Evolutionary conservation across 2,888 invertebrate genomes (phyloP), one percentile per base, ranked within the genome.

Genomic region (Latrodectus hesperus): DNA sequence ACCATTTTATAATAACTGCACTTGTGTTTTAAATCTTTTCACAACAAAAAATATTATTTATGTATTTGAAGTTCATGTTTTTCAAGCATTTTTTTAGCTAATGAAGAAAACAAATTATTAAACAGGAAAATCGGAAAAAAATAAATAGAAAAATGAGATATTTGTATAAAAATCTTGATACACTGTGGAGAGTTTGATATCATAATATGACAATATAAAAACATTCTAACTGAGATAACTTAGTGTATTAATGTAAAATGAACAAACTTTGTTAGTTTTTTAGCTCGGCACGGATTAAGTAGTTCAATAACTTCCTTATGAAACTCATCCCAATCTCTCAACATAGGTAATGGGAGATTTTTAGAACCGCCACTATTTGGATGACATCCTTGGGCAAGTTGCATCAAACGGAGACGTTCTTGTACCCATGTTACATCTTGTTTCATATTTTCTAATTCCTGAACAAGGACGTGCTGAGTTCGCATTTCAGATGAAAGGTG

Each of bases 401-500:
- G 90, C 64, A 90, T 82, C 9, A 86, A 72, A 49, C 85, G 53
- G 38, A 90, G 85, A 22, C 89, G 88, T 72, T 95, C 95, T 89
- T 96, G 92, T 82, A 97, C 93, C 22, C 96, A 95, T 0, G 95
- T 94, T 81, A 97, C 94, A 93, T 97, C 97, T 8, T 95, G 95
- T 75, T 96, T 93, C 90, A 97, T 95, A 92, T 95, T 95, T 92
- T 97, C 97, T 94, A 98, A 95, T 93, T 97, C 97, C 93, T 96
- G 92, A 87, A 91, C 91, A 78, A 89, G 81, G 51, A 96, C 94
- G 92, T 96, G 97, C 91, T 97, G 97, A 0, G 96, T 96, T 89
- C 97, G 93, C 96, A 97, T 96, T 93, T 98, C 97, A 6, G 96
- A 96, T 64, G 97, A 97, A 67, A 98, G 93, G 92, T 97, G 97